Evolutionary conservation across 2,888 invertebrate species (phyloP), one percentile per base, ranked within the genome.

Genomic region (Holacanthella duospinosa): DNA sequence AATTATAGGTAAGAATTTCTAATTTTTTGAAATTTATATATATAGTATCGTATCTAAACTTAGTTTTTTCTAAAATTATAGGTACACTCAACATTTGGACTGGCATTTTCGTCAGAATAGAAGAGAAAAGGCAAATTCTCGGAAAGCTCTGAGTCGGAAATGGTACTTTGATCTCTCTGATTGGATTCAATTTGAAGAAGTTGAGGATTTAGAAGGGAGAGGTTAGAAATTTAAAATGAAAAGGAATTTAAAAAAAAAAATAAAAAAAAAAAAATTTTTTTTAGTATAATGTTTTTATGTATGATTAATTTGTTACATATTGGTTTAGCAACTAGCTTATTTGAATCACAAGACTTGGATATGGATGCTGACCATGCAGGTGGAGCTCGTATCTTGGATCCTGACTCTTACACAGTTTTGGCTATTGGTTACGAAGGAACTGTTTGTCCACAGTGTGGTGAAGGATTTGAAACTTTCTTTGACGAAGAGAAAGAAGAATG

Each of bases 71-170:
- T 60, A 21, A 26, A n/a, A n/a, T 19, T 87, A 87, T 71, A 85
- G 88, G 64, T 97, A 97, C 79, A 75, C 78, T 74, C 90, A 92
- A 76, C 99, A 99, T 79, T 83, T 97, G 65, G 97, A 99, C 80
- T 97, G 97, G 96, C 99, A 99, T 80, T 97, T 97, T 80, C 80
- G 93, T 0, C 91, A 93, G 78, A 97, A 97, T 80, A 80, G 93
- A 1, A 82, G 87, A 61, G 93, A 92, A 73, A 85, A 92, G 69
- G 91, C 91, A 75, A 88, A 89, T 0, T 86, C 87, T 0, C 82
- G 90, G 16, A 86, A 90, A 60, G 89, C 91, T 0, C 87, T 88
- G 74, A 86, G 87, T 29, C 81, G 95, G 2, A 85, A 86, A 74
- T 95, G 94, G 93, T 94, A 89, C 78, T 94, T 93, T 76, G 86